These are phyloP conservation scores for Diabrotica virgifera DNA, from an alignment of 1,140 invertebrate genomes.

Conservation along the genomic window DNA sequence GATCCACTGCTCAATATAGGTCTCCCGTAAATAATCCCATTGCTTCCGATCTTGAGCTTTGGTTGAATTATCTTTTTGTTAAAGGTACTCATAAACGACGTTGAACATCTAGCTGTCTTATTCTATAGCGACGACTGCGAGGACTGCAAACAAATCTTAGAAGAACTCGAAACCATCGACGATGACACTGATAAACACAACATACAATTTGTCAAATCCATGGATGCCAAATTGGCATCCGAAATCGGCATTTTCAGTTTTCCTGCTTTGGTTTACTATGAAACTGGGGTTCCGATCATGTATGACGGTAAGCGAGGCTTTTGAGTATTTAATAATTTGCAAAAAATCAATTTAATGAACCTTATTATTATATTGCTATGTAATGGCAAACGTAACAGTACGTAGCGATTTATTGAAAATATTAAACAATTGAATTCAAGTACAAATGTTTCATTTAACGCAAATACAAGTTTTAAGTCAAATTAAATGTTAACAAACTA, in stretches of 20 bases:
- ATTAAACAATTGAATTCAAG: too few species aligned
- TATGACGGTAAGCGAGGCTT: slow-evolving; percentile 78
- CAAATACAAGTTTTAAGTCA: too few species aligned
- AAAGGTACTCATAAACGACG: slow-evolving; percentile 77
- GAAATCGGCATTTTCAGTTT: slow-evolving; percentile 90
- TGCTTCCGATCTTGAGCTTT: too few species aligned
- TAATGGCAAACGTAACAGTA: too few species aligned
- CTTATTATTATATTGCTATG: too few species aligned
- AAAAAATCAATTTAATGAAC: slow-evolving; percentile 20
- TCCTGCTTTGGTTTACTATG: slow-evolving; percentile 86
- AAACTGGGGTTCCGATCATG: slow-evolving; percentile 90
- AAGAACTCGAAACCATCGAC: slow-evolving; percentile 90
- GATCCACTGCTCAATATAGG: too few species aligned
- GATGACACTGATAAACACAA: slow-evolving; percentile 90
- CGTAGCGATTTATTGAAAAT: too few species aligned
- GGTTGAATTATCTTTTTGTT: not conserved
- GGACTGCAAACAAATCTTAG: slow-evolving; percentile 76
- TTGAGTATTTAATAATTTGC: slow-evolving; percentile 13
- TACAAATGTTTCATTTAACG: too few species aligned
- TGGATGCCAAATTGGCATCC: slow-evolving; percentile 82
- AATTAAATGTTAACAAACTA: too few species aligned
- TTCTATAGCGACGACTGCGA: slow-evolving; percentile 89
- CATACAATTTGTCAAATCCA: slow-evolving; percentile 87
- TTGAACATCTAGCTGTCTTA: slow-evolving; percentile 88
- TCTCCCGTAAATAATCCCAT: too few species aligned